phyloP scores from a whole-genome alignment of 2,113 vertebrate genomes.

The Hylia prasina region DNA sequence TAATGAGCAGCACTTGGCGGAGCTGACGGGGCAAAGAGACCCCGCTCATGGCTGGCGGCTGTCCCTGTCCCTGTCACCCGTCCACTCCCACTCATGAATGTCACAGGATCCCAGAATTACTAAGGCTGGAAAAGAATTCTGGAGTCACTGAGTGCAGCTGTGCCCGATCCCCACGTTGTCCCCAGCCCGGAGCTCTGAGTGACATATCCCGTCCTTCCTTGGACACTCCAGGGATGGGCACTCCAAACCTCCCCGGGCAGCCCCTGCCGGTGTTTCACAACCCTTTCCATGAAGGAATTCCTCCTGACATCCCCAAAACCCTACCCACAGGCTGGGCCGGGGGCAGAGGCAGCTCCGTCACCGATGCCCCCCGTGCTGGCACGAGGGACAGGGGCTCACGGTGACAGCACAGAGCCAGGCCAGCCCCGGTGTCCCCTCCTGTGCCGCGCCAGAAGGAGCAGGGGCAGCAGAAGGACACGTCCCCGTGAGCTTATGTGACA shows the following conservation, averaged over 20 bases:
- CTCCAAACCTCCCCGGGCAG: neutral
- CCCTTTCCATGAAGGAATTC: neutral
- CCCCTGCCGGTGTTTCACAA: accelerated
- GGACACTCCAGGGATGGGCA: accelerated
- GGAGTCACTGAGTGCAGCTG: neutral
- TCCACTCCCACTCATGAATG: accelerated
- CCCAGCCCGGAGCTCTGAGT: neutral
- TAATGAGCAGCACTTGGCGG: neutral
- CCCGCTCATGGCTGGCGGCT: accelerated
- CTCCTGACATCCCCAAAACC: neutral
- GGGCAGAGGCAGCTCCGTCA: neutral
- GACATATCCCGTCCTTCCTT: accelerated
- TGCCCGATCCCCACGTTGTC: neutral
- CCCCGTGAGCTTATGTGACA: accelerated
- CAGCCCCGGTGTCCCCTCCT: neutral
- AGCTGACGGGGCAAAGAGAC: accelerated
- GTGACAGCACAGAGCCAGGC: accelerated
- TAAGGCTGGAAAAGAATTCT: neutral
- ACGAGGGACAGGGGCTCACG: neutral
- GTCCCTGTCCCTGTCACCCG: neutral
- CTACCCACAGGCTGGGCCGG: accelerated
- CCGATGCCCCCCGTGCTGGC: accelerated
- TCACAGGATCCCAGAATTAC: accelerated
- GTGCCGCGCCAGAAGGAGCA: neutral
- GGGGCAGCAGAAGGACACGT: neutral